phyloP scores from a whole-genome alignment of 2,113 vertebrate genomes.

The Silurus glanis region DNA sequence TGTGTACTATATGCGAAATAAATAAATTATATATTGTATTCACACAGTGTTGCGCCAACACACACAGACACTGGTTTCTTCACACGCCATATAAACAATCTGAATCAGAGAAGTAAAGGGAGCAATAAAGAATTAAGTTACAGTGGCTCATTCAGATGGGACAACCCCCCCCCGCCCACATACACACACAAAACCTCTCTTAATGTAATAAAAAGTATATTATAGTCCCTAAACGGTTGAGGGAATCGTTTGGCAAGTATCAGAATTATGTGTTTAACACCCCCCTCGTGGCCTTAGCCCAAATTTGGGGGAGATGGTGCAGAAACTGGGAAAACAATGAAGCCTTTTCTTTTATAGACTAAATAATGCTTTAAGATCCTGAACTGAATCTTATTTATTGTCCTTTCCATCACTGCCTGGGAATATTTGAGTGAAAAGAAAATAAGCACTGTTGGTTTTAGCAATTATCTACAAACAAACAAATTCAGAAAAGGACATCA shows the following conservation, averaged over 20 bases:
- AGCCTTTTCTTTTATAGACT: conserved; percentile 55
- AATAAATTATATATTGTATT: conserved; percentile 20
- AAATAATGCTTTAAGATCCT: conserved; percentile 39
- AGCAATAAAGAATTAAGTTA: conserved; percentile 65
- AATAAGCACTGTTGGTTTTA: conserved; percentile 16
- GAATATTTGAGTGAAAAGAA: conserved; percentile 28
- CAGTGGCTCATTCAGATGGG: conserved; percentile 57
- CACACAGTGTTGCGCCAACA: conserved; percentile 19
- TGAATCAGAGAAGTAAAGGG: conserved; percentile 60
- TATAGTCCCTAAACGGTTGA: conserved; percentile 34
- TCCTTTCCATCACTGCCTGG: conserved; percentile 28
- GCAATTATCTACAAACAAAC: conserved; percentile 17
- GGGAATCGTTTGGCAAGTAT: conserved; percentile 47
- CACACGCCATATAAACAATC: conserved; percentile 28
- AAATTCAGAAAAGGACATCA: not conserved
- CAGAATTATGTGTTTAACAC: conserved; percentile 14
- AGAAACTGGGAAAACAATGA: conserved; percentile 61
- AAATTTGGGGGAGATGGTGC: conserved; percentile 54
- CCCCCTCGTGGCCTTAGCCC: conserved; percentile 54
- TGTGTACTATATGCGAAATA: not conserved
- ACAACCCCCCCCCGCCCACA: conserved; percentile 19
- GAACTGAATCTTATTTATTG: conserved; percentile 46
- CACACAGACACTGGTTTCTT: conserved; percentile 57
- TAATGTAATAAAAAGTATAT: conserved; percentile 66
- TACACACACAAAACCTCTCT: conserved; percentile 53